A percentile compares a stretch with the other conserved stretches of the same genome.
These are phyloP conservation scores for Cheirogaleus medius DNA, from an alignment of 2,113 vertebrate species.

Conservation along the genomic window DNA sequence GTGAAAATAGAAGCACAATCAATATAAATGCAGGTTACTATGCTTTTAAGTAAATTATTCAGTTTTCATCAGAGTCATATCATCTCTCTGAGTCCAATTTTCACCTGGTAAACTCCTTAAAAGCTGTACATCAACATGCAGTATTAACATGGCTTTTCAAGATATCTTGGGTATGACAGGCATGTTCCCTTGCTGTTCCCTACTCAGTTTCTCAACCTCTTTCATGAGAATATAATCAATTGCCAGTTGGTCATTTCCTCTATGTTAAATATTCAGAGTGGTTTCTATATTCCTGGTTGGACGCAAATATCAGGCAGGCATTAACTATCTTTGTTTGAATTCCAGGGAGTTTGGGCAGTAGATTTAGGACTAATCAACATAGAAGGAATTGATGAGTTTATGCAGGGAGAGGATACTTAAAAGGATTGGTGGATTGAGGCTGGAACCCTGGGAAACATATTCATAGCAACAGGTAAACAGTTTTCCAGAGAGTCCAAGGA, in stretches of 20 bases:
- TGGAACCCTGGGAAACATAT: not conserved
- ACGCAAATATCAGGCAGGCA: not conserved
- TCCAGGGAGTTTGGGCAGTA: not conserved
- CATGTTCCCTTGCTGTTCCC: not conserved
- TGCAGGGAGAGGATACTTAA: not conserved
- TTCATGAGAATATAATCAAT: not conserved
- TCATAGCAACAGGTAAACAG: not conserved
- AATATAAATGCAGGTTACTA: not conserved
- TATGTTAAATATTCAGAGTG: not conserved
- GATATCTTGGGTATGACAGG: not conserved
- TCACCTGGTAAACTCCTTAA: not conserved
- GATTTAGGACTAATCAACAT: not conserved
- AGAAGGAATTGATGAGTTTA: not conserved
- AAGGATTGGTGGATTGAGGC: not conserved
- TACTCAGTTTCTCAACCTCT: not conserved
- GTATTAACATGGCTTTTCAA: not conserved
- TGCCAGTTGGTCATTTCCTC: not conserved
- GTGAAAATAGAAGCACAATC: not conserved
- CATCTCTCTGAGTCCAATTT: not conserved
- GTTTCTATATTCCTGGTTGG: not conserved
- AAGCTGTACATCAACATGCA: not conserved
- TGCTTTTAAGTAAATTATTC: not conserved
- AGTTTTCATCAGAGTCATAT: not conserved
- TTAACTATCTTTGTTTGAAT: not conserved
- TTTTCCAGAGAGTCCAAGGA: not conserved